Conservation (phyloP, 2,113 vertebrate species). For the Strigops habroptila region DNA sequence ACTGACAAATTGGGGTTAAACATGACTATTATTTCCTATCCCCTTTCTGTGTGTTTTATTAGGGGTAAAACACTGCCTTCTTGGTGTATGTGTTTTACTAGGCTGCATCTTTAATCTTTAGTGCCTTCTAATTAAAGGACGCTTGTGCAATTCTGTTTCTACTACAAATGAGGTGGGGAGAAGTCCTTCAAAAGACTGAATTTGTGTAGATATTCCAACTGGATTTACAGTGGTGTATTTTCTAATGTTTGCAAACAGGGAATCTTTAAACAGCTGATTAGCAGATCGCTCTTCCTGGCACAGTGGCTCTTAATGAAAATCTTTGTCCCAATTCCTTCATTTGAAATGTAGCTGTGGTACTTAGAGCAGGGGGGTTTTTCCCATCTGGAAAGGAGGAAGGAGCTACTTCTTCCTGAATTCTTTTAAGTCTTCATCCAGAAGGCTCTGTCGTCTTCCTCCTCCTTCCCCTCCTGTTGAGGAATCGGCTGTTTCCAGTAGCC, state of each 20-base stretch:
- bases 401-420: background rate
- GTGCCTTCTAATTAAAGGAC: background rate
- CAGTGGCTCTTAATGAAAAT: background rate
- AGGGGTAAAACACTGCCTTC: background rate
- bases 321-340: background rate
- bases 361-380: background rate
- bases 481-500: background rate
- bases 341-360: background rate
- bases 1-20: background rate
- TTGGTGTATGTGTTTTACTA: background rate
- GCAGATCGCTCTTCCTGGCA: background rate
- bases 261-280: background rate
- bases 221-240: background rate
- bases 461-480: background rate
- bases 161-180: background rate
- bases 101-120: background rate
- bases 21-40: background rate
- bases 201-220: background rate
- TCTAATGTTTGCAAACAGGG: background rate
- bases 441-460: background rate
- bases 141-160: background rate
- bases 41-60: background rate
- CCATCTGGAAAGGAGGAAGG: background rate
- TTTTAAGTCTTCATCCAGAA: background rate
- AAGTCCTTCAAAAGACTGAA: background rate